Conservation (phyloP, 2,113 vertebrate genomes). For the Charadrius vociferus region DNA sequence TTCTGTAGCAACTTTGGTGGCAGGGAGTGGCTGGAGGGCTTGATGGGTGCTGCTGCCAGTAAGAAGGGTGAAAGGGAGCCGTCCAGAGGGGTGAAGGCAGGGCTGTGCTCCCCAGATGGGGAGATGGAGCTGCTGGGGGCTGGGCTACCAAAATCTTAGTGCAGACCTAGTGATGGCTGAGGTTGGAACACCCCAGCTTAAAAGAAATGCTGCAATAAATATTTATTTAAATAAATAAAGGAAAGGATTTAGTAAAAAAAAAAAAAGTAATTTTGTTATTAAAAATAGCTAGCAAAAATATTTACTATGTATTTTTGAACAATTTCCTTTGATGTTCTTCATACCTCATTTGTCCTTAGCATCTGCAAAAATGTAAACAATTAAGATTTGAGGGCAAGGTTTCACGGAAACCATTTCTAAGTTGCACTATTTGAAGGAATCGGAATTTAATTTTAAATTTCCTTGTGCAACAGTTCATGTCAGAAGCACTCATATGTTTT, state of each 20-base stretch:
- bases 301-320: not conserved
- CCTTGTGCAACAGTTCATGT: not conserved
- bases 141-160: not conserved
- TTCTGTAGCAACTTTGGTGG: not conserved
- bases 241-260: not conserved
- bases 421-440: not conserved
- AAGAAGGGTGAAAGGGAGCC: not conserved
- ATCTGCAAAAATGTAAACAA: not conserved
- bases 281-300: not conserved
- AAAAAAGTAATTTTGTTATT: not conserved
- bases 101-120: not conserved
- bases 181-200: not conserved
- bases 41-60: not conserved
- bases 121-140: not conserved
- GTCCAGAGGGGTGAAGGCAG: not conserved
- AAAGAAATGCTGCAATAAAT: not conserved
- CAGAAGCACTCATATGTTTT: not conserved
- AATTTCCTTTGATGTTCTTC: not conserved
- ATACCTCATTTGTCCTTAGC: not conserved
- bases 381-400: not conserved
- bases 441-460: not conserved
- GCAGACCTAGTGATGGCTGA: not conserved
- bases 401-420: not conserved
- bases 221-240: not conserved
- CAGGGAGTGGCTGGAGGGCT: not conserved